Evolutionary conservation across 2,888 invertebrate species (phyloP), one percentile per base, ranked within the genome.

Genomic region (Seira ritae): DNA sequence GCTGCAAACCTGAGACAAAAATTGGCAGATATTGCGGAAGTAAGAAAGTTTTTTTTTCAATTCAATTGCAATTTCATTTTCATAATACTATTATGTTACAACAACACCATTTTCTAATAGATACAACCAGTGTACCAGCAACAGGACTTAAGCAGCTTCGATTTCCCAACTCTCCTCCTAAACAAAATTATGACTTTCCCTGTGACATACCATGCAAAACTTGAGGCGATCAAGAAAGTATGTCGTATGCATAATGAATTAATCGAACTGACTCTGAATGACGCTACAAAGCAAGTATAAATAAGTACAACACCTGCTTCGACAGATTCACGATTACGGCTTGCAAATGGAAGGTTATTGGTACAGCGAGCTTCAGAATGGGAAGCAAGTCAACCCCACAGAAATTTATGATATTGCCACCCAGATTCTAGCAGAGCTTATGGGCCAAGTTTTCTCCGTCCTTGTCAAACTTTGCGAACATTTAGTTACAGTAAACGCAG

Each of bases 291-390:
- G n/a, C n/a, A n/a, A n/a, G n/a, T n/a, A n/a, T n/a, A n/a, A n/a
- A n/a, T n/a, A n/a, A 42, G 42, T 42, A 12, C 42, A 6, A 42
- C 12, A 42, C 12, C 42, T 70, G 42, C 46, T 50, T 19, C 50
- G 6, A 31, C 15, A 86, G 87, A 62, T 84, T 24, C 87, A 87
- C 70, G 70, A 82, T 12, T 86, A 86, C 20, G 86, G 83, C 3
- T 50, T 85, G 0, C 69, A 85, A 31, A 82, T 85, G 85, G 73
- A 84, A 55, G 68, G 79, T 4, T 81, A 82, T 23, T 87, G 86
- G 85, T 46, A 84, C 1, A 70, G 22, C 6, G 23, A 77, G 0
- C 60, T 86, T 0, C 23, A 72, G 15, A 12, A 66, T 1, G 67
- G 75, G 4, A 74, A 67, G 22, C 10, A 23, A 10, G 20, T 86